Evolutionary conservation across 2,888 invertebrate genomes (phyloP), one percentile per base, ranked within the genome.

Genomic region (Colletes collaris): DNA sequence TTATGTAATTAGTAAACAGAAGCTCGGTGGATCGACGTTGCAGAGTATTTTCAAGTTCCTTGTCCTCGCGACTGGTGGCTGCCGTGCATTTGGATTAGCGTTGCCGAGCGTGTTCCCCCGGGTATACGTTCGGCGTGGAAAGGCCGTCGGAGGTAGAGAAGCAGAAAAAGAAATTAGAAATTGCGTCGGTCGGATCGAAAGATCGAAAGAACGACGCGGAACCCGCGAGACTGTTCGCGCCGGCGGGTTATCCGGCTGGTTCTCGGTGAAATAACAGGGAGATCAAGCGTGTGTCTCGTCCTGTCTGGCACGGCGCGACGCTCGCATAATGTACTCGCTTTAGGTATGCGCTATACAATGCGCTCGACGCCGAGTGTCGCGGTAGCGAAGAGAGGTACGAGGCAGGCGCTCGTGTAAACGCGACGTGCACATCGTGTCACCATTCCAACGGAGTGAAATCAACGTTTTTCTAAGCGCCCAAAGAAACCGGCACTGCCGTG

Each of bases 371-470:
- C 63, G 85, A 84, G 87, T 63, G 44, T 73, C 62, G 68, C 63
- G 84, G 68, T 49, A 64, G 71, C 71, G 71, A 64, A 60, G 82
- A 69, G 76, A 74, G 76, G 74, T 50, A 75, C 66, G 72, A 60
- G 77, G 71, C 70, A 68, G 80, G 46, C 68, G 70, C 40, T 58
- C 78, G 82, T 76, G 82, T 86, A 86, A 84, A 84, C 84, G 81
- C 83, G 84, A 85, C 84, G 86, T 83, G 87, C 84, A 79, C 86
- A 87, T 88, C 89, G 87, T 91, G 89, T 91, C 90, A 90, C 90
- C 89, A 91, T 91, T 91, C 89, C 91, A 86, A 78, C 86, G 75
- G 88, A 90, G 91, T 90, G 91, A 91, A 91, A 92, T 92, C 91
- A 90, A 90, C 87, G 88, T 91, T 91, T 91, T 91, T 91, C 87